Conservation (phyloP, 2,888 invertebrate species). For the Scaptomyza reducta region DNA sequence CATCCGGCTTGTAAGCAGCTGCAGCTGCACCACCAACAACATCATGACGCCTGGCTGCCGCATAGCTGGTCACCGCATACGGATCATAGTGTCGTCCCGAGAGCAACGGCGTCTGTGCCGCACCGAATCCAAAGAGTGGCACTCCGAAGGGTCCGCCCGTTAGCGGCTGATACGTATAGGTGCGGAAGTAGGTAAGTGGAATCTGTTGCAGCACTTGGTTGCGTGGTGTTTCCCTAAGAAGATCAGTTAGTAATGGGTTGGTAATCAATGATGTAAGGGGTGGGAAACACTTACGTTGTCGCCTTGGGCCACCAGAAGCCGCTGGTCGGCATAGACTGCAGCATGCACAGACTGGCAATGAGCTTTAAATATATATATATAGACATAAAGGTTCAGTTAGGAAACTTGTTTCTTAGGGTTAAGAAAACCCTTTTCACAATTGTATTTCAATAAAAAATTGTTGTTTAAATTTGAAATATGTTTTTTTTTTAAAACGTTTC, state of each 20-base stretch:
- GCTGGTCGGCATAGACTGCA: conserved; percentile 21
- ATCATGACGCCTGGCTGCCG: conserved; percentile 60
- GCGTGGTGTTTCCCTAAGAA: conserved; percentile 65
- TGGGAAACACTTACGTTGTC: conserved; percentile 70
- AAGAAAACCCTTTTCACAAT: too few species aligned
- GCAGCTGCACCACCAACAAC: conserved; percentile 1
- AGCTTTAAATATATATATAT: conserved; percentile 33
- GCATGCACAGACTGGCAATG: conserved; percentile 22
- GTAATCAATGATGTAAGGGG: background rate
- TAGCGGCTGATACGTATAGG: conserved; percentile 83
- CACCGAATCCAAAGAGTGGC: conserved; percentile 75
- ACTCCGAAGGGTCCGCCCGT: conserved; percentile 70
- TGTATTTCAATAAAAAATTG: too few species aligned
- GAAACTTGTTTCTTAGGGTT: too few species aligned
- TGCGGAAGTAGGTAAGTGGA: conserved; percentile 83
- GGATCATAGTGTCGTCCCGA: conserved; percentile 67
- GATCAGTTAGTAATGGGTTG: background rate
- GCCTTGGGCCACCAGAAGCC: conserved; percentile 79
- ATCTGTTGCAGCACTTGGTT: conserved; percentile 78
- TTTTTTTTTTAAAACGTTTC: conserved; percentile 3
- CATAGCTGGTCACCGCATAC: conserved; percentile 65
- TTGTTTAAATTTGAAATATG: background rate
- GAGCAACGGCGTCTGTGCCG: conserved; percentile 71
- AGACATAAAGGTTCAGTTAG: too few species aligned
- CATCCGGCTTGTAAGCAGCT: conserved; percentile 46